Percentiles rank a stretch among this genome's conserved stretches.
Conservation (phyloP, 2,113 vertebrate species). For the Eolophus roseicapilla region DNA sequence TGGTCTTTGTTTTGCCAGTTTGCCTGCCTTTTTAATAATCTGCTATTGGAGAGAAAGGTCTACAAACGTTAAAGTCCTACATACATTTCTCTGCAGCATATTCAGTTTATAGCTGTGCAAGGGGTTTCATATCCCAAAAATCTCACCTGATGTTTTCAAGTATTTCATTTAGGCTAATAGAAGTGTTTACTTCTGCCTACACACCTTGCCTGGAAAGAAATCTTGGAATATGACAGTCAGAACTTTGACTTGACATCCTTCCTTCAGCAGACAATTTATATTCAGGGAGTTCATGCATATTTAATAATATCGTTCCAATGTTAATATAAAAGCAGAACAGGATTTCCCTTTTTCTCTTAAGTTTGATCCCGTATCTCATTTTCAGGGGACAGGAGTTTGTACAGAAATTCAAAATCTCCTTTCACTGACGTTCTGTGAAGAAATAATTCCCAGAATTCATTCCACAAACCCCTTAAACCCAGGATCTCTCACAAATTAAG, state of each 20-base stretch:
- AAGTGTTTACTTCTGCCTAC: not conserved
- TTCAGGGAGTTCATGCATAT: not conserved
- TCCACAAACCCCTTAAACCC: not conserved
- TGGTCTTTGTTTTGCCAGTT: not conserved
- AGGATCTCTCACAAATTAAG: not conserved
- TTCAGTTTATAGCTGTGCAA: not conserved
- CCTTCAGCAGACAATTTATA: not conserved
- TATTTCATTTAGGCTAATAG: not conserved
- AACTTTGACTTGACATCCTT: not conserved
- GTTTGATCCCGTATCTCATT: not conserved
- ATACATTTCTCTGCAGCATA: not conserved
- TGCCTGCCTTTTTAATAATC: not conserved
- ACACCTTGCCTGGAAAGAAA: not conserved
- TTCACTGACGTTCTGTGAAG: not conserved
- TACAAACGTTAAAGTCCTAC: not conserved
- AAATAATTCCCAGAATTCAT: not conserved
- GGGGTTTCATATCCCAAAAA: not conserved
- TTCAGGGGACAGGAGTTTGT: not conserved
- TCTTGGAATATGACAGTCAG: not conserved
- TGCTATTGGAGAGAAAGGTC: not conserved
- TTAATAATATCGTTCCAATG: constrained; percentile 18
- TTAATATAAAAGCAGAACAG: not conserved
- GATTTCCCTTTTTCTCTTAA: not conserved
- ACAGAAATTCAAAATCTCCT: not conserved
- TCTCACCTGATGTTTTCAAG: not conserved